phyloP scores from a whole-genome alignment of 1,140 invertebrate species.

The Eriosoma lanigerum region DNA sequence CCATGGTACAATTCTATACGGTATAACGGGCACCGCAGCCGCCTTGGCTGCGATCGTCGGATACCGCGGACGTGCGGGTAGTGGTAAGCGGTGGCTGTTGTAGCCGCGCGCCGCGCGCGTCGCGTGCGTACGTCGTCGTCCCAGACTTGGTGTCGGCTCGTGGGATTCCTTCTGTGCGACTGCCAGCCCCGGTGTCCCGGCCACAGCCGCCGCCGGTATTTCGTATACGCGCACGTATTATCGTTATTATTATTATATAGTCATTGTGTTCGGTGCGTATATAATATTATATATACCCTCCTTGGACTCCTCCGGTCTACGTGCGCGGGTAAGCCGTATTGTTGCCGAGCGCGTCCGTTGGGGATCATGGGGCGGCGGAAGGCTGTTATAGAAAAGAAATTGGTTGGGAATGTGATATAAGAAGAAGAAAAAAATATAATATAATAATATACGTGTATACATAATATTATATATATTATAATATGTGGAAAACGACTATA shows the following conservation, averaged over 20 bases:
- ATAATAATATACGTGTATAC: background rate
- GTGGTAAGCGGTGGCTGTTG: background rate
- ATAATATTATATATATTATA: background rate
- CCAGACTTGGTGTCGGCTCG: conserved; percentile 54
- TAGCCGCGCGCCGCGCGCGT: background rate
- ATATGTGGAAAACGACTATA: conserved; percentile 13
- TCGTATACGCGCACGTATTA: no score
- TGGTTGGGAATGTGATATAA: background rate
- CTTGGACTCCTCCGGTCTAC: background rate
- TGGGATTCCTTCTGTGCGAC: conserved; percentile 51
- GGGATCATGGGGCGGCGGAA: background rate
- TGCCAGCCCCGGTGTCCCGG: background rate
- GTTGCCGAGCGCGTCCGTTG: background rate
- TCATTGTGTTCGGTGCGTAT: background rate
- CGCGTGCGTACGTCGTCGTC: background rate
- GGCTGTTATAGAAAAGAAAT: conserved; percentile 24
- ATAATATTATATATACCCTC: background rate
- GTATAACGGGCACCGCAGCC: conserved; percentile 39
- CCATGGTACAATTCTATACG: no score
- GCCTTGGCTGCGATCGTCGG: conserved; percentile 18
- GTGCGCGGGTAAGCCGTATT: background rate
- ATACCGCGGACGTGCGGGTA: background rate
- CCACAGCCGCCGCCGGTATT: background rate
- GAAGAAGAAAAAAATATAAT: conserved; percentile 16
- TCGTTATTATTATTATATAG: no score